Conservation (phyloP, 2,113 vertebrate species). For the Gallinago undulata region DNA sequence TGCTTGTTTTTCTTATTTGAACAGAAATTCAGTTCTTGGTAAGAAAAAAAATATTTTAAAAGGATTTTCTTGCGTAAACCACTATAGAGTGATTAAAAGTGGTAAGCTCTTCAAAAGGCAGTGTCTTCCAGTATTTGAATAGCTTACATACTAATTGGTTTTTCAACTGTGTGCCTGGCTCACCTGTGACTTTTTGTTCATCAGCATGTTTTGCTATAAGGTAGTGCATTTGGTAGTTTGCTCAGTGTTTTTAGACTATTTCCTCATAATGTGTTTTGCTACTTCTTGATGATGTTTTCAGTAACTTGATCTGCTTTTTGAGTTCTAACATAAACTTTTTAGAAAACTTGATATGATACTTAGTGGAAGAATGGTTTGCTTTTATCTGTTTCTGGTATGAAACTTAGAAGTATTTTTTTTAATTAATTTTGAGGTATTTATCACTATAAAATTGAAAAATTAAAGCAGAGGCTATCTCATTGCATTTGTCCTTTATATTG, state of each 20-base stretch:
- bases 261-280: background rate
- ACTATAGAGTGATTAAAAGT: slow-evolving; percentile 67
- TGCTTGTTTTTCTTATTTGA: background rate
- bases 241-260: background rate
- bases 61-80: slow-evolving; percentile 66
- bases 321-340: background rate
- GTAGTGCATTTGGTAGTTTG: slow-evolving; percentile 29
- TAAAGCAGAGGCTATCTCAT: background rate
- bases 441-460: background rate
- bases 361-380: background rate
- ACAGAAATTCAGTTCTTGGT: slow-evolving; percentile 14
- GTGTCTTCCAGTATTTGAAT: slow-evolving; percentile 63
- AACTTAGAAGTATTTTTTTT: background rate
- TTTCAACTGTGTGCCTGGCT: slow-evolving; percentile 51
- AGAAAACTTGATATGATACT: background rate
- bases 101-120: slow-evolving; percentile 67
- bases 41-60: slow-evolving; percentile 49
- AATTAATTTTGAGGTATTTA: background rate
- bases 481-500: background rate
- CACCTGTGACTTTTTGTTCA: slow-evolving; percentile 63
- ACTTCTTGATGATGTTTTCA: background rate
- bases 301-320: background rate
- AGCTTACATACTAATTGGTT: slow-evolving; percentile 66
- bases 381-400: background rate
- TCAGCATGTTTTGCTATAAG: slow-evolving; percentile 75